phyloP scores from a whole-genome alignment of 2,797 vertebrate genomes.

The Macropodus opercularis region DNA sequence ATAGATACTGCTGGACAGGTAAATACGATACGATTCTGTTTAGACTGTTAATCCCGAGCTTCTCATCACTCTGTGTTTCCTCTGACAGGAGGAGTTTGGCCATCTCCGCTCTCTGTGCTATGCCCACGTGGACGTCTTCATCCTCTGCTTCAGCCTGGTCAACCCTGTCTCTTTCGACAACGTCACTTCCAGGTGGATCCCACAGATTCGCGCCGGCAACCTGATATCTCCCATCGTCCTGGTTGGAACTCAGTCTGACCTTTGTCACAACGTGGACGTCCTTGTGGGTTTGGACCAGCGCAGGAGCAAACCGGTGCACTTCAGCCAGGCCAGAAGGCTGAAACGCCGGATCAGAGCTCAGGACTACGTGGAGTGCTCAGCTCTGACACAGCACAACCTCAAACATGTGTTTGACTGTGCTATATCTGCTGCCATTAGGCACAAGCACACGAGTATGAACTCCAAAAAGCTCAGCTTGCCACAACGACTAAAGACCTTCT shows the following conservation, averaged over 20 bases:
- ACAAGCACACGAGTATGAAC: constrained; percentile 79
- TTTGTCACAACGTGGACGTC: constrained; percentile 88
- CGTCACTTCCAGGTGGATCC: constrained; percentile 93
- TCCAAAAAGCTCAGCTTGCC: constrained; percentile 87
- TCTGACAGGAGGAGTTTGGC: constrained; percentile 90
- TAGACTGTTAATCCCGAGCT: background rate
- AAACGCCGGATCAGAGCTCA: constrained; percentile 89
- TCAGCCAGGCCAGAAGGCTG: constrained; percentile 83
- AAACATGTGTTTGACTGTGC: constrained; percentile 94
- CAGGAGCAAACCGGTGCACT: constrained; percentile 82
- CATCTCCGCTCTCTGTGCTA: constrained; percentile 91
- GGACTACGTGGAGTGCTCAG: constrained; percentile 92
- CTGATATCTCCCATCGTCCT: constrained; percentile 87
- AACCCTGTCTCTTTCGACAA: constrained; percentile 94
- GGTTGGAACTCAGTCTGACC: constrained; percentile 93
- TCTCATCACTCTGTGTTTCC: constrained; percentile 10
- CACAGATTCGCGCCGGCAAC: constrained; percentile 90
- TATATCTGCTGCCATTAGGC: constrained; percentile 89
- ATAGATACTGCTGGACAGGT: constrained; percentile 97
- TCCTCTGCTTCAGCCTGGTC: constrained; percentile 96
- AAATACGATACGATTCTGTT: constrained; percentile 37
- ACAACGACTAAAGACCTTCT: constrained; percentile 87
- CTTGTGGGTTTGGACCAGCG: constrained; percentile 87
- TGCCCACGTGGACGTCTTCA: constrained; percentile 91
- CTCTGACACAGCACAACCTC: constrained; percentile 93